A percentile compares a stretch with the other conserved stretches of the same genome.
Evolutionary conservation across 2,888 invertebrate species (phyloP).

Genomic region (Stratiomys singularior): DNA sequence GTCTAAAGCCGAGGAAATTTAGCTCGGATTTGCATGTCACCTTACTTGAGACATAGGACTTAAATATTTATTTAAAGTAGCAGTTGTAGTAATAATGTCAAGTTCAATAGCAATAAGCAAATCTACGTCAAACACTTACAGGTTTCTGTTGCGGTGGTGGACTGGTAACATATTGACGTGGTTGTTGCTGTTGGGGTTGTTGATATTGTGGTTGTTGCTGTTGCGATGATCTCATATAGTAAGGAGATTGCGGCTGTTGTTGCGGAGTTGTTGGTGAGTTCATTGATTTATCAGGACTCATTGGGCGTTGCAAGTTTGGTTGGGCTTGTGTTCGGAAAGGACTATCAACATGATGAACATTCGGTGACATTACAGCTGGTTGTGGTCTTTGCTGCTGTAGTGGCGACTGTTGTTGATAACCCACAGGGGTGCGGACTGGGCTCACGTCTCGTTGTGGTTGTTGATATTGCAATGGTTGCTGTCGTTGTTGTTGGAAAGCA

Average conservation of each 20-base stretch:
- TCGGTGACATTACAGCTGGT: conserved; percentile 52
- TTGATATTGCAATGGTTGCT: conserved; percentile 56
- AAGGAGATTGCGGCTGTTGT: conserved; percentile 41
- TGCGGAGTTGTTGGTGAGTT: conserved; percentile 39
- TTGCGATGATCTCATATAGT: conserved; percentile 49
- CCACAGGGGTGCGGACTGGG: conserved; percentile 43
- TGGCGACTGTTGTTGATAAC: conserved; percentile 52
- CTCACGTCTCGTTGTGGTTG: conserved; percentile 55
- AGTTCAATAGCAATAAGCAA: too few relatives aligned
- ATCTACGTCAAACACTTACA: conserved; percentile 15
- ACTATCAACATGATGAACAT: conserved; percentile 60
- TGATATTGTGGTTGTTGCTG: conserved; percentile 53
- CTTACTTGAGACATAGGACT: too few relatives aligned
- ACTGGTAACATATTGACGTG: conserved; percentile 52
- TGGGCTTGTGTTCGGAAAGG: conserved; percentile 62
- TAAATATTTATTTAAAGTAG: too few relatives aligned
- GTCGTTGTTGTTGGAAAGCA: conserved; percentile 50
- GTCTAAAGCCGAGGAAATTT: too few relatives aligned
- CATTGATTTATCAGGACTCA: conserved; percentile 60
- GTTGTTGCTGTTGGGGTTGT: conserved; percentile 45
- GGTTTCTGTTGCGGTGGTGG: conserved; percentile 56
- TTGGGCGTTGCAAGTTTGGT: conserved; percentile 57
- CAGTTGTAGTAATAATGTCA: too few relatives aligned
- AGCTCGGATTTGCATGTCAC: too few relatives aligned
- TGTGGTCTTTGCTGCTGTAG: conserved; percentile 42